Evolutionary conservation across 1,140 invertebrate species (phyloP).

Genomic region (Melanaphis sacchari): DNA sequence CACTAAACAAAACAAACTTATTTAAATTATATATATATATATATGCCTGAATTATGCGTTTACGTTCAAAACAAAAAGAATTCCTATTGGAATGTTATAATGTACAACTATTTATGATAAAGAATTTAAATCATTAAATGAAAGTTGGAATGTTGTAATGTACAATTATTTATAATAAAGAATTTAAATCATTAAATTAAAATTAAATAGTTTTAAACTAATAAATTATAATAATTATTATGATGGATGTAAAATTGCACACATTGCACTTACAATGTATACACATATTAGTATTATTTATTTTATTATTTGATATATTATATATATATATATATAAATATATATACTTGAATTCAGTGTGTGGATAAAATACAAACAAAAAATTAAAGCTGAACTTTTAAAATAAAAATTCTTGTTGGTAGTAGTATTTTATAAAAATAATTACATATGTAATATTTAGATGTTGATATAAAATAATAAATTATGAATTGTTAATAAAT

Average conservation of each 20-base stretch:
- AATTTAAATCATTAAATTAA: too few species aligned
- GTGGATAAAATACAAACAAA: background rate
- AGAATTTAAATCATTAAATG: too few species aligned
- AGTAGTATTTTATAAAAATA: background rate
- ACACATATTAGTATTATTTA: background rate
- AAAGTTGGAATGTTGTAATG: too few species aligned
- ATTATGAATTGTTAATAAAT: too few species aligned
- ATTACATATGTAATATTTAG: too few species aligned
- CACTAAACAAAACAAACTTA: too few species aligned
- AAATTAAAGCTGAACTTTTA: background rate
- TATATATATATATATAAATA: too few species aligned
- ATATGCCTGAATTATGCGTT: background rate
- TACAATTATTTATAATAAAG: background rate
- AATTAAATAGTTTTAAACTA: too few species aligned
- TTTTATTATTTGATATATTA: background rate
- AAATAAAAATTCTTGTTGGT: background rate
- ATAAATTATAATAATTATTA: background rate
- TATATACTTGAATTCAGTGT: background rate
- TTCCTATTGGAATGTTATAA: background rate
- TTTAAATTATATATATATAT: background rate
- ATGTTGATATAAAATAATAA: too few species aligned
- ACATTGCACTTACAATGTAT: too few species aligned
- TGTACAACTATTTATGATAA: too few species aligned
- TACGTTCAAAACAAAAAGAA: background rate
- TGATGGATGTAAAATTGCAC: background rate